Evolutionary conservation across 2,888 invertebrate genomes (phyloP), one percentile per base, ranked within the genome.

Genomic region (Polylopha cassiicola): DNA sequence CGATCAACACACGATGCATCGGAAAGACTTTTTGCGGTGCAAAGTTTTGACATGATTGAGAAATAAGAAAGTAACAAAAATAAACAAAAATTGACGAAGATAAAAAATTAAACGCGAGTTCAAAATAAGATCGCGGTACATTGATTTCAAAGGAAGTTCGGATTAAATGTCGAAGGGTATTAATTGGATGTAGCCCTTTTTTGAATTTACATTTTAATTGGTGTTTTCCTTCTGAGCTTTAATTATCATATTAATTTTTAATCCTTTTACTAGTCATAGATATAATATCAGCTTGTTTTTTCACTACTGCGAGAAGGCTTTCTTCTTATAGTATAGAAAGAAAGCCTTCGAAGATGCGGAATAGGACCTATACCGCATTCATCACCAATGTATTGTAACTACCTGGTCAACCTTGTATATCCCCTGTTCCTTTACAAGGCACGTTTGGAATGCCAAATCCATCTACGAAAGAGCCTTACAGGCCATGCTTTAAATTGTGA

Each of bases 1-100:
- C 50, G 62, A 65, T 72, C 52, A 62, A 62, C 61, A 67, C 34
- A 37, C 33, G 13, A 37, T 23, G 24, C 30, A 34, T 30, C 30
- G 27, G 14, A 30, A 28, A 24, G 31, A 15, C 15, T 36, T 41
- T 36, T 41, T 36, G 34, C 34, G 34, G 15, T n/a, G n/a, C n/a
- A 23, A 30, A 9, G 29, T 26, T 41, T 30, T 36, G 41, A 41
- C 24, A 10, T 41, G 36, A 36, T 36, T 41, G 36, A 36, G 41
- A 30, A 30, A 41, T 36, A 41, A 41, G 36, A 41, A 41, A 41
- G 34, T 29, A 29, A 29, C 10, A 11, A 33, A 15, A 39, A 34
- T 29, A 34, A 34, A 34, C 30, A 34, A 34, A 34, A 34, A 41
- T 21, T 18, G 20, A 30, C 26, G n/a, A n/a, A n/a, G 16, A 26